phyloP scores from a whole-genome alignment of 2,113 vertebrate species.

The Petrocephalus zakoni region DNA sequence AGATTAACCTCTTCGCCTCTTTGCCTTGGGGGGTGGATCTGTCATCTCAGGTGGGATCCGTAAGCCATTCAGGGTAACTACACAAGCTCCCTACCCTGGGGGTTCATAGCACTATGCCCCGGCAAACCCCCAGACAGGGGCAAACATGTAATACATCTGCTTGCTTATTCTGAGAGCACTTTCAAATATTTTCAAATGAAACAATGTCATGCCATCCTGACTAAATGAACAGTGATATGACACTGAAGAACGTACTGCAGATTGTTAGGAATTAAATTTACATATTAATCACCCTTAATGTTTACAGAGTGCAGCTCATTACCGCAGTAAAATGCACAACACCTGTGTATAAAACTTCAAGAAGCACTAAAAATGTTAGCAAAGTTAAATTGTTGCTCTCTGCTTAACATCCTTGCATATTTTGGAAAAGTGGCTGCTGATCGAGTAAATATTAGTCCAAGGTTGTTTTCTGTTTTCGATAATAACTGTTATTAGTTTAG shows the following conservation, averaged over 20 bases:
- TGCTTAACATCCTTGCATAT: background rate
- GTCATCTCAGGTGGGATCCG: background rate
- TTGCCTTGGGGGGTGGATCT: background rate
- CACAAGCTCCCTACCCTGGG: background rate
- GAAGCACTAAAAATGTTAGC: background rate
- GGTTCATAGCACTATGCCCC: background rate
- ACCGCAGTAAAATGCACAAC: background rate
- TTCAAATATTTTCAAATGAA: background rate
- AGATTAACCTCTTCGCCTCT: background rate
- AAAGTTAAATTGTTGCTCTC: background rate
- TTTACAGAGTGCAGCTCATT: constrained; percentile 2
- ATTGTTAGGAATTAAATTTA: background rate
- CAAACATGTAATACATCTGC: background rate
- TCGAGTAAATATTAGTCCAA: background rate
- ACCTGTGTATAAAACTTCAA: background rate
- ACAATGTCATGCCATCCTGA: background rate
- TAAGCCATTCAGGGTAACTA: background rate
- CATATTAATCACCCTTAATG: background rate
- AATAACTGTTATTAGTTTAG: background rate
- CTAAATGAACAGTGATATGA: background rate
- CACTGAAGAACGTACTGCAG: background rate
- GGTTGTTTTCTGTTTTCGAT: background rate
- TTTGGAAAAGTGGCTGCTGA: constrained; percentile 22
- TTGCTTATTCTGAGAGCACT: background rate
- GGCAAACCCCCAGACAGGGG: background rate